Percentiles rank a stretch among this genome's conserved stretches.
Conservation (phyloP, 2,888 invertebrate species). For the Vesta saturnalis region DNA sequence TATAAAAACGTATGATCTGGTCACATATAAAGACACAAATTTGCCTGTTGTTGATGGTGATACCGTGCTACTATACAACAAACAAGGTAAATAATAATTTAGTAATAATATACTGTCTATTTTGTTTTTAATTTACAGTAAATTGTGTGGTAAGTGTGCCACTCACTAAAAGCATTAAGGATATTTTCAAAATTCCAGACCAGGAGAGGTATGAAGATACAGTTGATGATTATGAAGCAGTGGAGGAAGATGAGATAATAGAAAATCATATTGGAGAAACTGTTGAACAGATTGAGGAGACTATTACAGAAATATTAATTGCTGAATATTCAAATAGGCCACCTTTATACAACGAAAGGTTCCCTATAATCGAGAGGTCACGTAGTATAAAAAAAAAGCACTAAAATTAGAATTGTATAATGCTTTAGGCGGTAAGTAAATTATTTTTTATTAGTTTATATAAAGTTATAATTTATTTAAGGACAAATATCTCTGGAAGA, state of each 20-base stretch:
- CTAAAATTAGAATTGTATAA: too few species aligned
- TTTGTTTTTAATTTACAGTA: not conserved
- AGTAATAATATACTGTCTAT: not conserved
- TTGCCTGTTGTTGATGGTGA: constrained; percentile 1
- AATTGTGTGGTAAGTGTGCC: not conserved
- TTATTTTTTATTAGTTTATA: not conserved
- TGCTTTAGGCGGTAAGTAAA: too few species aligned
- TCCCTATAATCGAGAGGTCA: too few species aligned
- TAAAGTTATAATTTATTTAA: not conserved
- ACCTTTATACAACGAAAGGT: not conserved
- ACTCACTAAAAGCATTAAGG: not conserved
- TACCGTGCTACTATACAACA: not conserved
- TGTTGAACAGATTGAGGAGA: not conserved
- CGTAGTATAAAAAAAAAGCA: too few species aligned
- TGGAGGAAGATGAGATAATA: not conserved
- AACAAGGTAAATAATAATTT: constrained; percentile 2
- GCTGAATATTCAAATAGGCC: not conserved
- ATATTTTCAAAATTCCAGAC: not conserved
- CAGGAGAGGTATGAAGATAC: not conserved
- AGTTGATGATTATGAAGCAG: constrained; percentile 5
- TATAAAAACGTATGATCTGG: not conserved
- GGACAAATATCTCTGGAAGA: not conserved
- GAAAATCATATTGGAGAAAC: not conserved
- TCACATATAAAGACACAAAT: not conserved
- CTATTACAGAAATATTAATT: not conserved